Conservation (phyloP, 2,888 invertebrate genomes). For the Drosophila pseudotalamancana region DNA sequence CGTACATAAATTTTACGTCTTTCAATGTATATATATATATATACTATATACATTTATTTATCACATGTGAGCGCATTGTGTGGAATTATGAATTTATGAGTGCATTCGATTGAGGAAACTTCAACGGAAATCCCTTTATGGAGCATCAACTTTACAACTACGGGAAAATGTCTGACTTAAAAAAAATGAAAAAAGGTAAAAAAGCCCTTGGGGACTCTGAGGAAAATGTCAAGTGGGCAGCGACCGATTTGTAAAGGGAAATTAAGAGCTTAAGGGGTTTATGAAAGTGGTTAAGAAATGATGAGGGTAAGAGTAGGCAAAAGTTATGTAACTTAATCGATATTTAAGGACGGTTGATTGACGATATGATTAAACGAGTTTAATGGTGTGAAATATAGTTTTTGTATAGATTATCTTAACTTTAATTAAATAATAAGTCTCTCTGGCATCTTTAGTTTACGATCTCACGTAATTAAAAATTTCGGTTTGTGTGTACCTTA, state of each 20-base stretch:
- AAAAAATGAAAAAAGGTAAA: background rate
- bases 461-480: too few species aligned
- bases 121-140: constrained; percentile 52
- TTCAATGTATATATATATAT: constrained; percentile 9
- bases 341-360: background rate
- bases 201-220: constrained; percentile 27
- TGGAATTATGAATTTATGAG: constrained; percentile 62
- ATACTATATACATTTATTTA: background rate
- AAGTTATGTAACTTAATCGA: background rate
- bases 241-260: constrained; percentile 3
- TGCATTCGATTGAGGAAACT: constrained; percentile 40
- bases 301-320: too few species aligned
- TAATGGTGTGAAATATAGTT: too few species aligned
- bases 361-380: too few species aligned
- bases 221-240: constrained; percentile 32
- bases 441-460: too few species aligned
- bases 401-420: too few species aligned
- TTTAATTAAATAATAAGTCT: too few species aligned
- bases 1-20: constrained; percentile 60
- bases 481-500: too few species aligned
- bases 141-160: constrained; percentile 30
- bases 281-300: background rate
- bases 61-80: constrained; percentile 16
- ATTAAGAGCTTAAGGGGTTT: constrained; percentile 13
- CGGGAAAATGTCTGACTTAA: constrained; percentile 23